Percentiles rank a stretch among this genome's conserved stretches.
Conservation (phyloP, 1,140 invertebrate species). For the Pseudobourletiella spinata region DNA sequence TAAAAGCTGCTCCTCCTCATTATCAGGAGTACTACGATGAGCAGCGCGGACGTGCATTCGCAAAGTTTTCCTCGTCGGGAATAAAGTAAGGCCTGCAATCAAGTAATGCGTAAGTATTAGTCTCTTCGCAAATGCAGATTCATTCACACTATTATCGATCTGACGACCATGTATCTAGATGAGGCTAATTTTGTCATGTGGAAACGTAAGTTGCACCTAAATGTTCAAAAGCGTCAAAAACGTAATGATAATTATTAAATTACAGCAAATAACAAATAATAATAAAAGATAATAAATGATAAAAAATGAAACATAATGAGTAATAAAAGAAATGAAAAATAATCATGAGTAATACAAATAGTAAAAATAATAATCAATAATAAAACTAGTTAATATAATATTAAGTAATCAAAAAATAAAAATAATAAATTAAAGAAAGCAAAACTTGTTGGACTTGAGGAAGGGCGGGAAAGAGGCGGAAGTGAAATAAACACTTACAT, state of each 20-base stretch:
- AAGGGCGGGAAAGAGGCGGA: not conserved
- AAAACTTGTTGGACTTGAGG: not conserved
- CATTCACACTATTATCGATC: not conserved
- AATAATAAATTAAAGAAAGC: not conserved
- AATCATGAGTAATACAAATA: too few species aligned
- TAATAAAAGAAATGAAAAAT: too few species aligned
- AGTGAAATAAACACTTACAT: not conserved
- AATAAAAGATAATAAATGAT: too few species aligned
- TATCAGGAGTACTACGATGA: not conserved
- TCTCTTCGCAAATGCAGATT: not conserved
- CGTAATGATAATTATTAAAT: not conserved
- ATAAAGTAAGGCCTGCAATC: not conserved
- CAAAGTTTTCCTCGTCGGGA: constrained; percentile 1
- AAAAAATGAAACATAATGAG: too few species aligned
- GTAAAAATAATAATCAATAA: not conserved
- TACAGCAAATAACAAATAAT: not conserved
- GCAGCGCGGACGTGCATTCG: constrained; percentile 2
- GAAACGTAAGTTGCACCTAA: not conserved
- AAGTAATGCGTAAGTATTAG: not conserved
- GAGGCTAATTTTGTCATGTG: too few species aligned
- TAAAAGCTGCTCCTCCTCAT: not conserved
- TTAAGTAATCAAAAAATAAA: not conserved
- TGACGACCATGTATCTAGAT: not conserved
- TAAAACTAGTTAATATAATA: not conserved
- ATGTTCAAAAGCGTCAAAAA: not conserved